These are phyloP conservation scores for Xiphophorus maculatus DNA, from an alignment of 2,113 vertebrate species.

Conservation along the genomic window DNA sequence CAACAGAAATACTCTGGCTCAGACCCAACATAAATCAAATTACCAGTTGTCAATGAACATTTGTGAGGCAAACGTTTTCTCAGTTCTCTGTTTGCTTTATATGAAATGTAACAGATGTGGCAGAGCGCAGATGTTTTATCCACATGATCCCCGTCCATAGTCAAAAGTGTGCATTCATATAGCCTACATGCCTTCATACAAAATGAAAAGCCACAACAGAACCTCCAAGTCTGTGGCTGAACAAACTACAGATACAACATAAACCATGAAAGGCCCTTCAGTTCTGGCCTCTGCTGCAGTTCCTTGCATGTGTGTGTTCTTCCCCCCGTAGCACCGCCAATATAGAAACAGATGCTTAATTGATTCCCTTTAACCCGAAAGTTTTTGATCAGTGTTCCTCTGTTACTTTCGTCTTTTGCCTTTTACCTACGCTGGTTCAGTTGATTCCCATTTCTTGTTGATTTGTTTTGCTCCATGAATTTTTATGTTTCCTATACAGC, in stretches of 20 bases:
- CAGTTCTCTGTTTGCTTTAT: slow-evolving; percentile 26
- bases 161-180: slow-evolving; percentile 38
- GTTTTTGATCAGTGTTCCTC: slow-evolving; percentile 48
- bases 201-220: slow-evolving; percentile 60
- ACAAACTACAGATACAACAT: slow-evolving; percentile 56
- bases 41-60: slow-evolving; percentile 41
- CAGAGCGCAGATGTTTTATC: slow-evolving; percentile 50
- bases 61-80: slow-evolving; percentile 43
- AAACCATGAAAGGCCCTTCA: slow-evolving; percentile 66
- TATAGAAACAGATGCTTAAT: slow-evolving; percentile 66
- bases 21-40: slow-evolving; percentile 50
- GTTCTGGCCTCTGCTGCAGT: slow-evolving; percentile 42
- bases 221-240: slow-evolving; percentile 51
- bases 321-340: slow-evolving; percentile 36
- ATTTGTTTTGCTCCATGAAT: slow-evolving; percentile 2
- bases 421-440: background rate
- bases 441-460: background rate
- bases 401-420: slow-evolving; percentile 8
- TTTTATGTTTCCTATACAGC: background rate
- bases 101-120: slow-evolving; percentile 54
- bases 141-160: slow-evolving; percentile 36
- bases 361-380: slow-evolving; percentile 52
- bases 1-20: slow-evolving; percentile 28
- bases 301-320: slow-evolving; percentile 50
- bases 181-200: slow-evolving; percentile 47